phyloP scores from a whole-genome alignment of 2,888 invertebrate species.

The Hirtodrosophila trivittata region DNA sequence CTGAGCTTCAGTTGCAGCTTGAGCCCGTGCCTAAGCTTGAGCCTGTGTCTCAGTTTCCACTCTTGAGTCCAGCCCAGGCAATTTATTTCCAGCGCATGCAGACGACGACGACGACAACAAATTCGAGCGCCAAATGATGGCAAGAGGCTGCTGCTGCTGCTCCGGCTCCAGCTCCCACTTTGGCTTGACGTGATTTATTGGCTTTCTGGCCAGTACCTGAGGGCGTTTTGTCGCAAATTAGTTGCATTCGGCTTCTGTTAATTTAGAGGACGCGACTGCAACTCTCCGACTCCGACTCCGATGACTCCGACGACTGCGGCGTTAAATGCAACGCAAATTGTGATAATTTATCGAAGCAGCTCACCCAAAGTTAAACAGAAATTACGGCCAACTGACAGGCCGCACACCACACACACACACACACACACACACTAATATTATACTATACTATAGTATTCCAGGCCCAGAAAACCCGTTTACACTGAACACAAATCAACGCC shows the following conservation, averaged over 20 bases:
- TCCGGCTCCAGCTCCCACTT: conserved; percentile 58
- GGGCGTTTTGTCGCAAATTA: conserved; percentile 81
- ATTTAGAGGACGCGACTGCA: conserved; percentile 61
- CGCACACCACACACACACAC: conserved; percentile 24
- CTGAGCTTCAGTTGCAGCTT: conserved; percentile 17
- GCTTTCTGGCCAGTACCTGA: conserved; percentile 66
- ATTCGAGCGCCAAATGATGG: conserved; percentile 79
- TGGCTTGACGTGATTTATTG: conserved; percentile 78
- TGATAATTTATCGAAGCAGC: conserved; percentile 76
- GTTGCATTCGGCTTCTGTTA: conserved; percentile 80
- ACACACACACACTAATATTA: not conserved
- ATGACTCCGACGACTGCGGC: conserved; percentile 35
- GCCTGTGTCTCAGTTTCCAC: conserved; percentile 20
- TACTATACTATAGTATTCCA: too few relatives aligned
- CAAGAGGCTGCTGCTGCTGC: conserved; percentile 54
- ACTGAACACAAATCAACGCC: conserved; percentile 72
- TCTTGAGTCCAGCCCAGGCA: conserved; percentile 47
- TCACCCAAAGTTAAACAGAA: conserved; percentile 73
- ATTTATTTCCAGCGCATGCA: conserved; percentile 77
- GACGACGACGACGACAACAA: conserved; percentile 68
- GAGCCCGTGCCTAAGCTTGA: conserved; percentile 41
- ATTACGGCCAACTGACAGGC: conserved; percentile 70
- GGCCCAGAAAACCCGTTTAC: conserved; percentile 45
- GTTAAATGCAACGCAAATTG: conserved; percentile 79
- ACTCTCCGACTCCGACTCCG: conserved; percentile 18